These are phyloP conservation scores for Zaprionus obscuricornis DNA, from an alignment of 2,888 invertebrate species.

Conservation along the genomic window DNA sequence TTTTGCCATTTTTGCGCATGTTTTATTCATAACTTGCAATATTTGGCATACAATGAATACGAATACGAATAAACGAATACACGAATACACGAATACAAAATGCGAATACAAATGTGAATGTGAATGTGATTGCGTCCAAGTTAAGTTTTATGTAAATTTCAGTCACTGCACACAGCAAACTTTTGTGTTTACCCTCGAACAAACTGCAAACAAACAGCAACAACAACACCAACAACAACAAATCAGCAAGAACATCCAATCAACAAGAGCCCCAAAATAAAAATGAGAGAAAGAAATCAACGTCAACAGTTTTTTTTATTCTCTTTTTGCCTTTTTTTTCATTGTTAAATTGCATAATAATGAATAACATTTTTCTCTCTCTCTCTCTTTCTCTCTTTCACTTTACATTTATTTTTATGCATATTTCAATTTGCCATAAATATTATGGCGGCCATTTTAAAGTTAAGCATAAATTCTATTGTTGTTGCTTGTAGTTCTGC, in stretches of 20 bases:
- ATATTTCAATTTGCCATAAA: constrained; percentile 57
- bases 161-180: constrained; percentile 43
- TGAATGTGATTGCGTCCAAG: constrained; percentile 23
- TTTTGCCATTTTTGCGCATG: constrained; percentile 61
- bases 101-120: no score
- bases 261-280: constrained; percentile 26
- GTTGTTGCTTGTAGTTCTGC: background rate
- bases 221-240: constrained; percentile 10
- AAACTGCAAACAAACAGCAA: constrained; percentile 47
- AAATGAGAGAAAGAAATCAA: constrained; percentile 15
- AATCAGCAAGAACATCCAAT: constrained; percentile 51
- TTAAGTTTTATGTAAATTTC: constrained; percentile 61
- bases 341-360: constrained; percentile 42
- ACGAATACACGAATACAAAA: no score
- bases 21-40: constrained; percentile 77
- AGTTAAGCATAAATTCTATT: constrained; percentile 27
- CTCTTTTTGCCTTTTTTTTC: constrained; percentile 15
- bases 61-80: background rate
- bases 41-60: constrained; percentile 65
- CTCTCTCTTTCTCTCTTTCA: no score
- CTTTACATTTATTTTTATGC: no score
- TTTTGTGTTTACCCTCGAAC: constrained; percentile 26
- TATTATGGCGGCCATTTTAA: constrained; percentile 67
- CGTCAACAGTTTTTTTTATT: constrained; percentile 3
- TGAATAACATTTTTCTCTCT: constrained; percentile 29